Percentiles rank a stretch among this genome's conserved stretches.
Evolutionary conservation across 1,140 invertebrate species (phyloP).

Genomic region (Teleopsis dalmanni): DNA sequence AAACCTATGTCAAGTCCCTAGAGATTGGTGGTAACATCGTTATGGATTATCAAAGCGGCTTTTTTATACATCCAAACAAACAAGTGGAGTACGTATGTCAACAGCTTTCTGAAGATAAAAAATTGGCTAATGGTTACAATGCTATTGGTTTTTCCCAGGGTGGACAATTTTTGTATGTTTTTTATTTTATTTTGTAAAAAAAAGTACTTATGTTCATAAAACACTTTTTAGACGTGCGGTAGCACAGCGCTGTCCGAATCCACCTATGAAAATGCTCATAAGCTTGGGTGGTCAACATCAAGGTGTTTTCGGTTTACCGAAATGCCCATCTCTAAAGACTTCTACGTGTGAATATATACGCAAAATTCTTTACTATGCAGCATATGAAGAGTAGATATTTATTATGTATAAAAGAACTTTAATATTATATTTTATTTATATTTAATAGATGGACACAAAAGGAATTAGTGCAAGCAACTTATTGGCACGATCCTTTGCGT

Average conservation of each 20-base stretch:
- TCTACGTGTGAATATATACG: slow-evolving; percentile 70
- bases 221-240: slow-evolving; percentile 67
- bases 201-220: slow-evolving; percentile 36
- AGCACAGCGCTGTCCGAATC: slow-evolving; percentile 81
- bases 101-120: slow-evolving; percentile 61
- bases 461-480: slow-evolving; percentile 85
- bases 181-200: slow-evolving; percentile 17
- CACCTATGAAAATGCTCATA: slow-evolving; percentile 79
- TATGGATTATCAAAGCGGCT: slow-evolving; percentile 83
- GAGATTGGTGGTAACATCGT: slow-evolving; percentile 63
- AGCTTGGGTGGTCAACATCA: slow-evolving; percentile 96
- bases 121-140: slow-evolving; percentile 79
- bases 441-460: slow-evolving; percentile 63
- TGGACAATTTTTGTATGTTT: slow-evolving; percentile 85
- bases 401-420: neutral
- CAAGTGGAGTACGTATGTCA: slow-evolving; percentile 73
- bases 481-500: slow-evolving; percentile 95
- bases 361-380: slow-evolving; percentile 74
- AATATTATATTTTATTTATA: neutral
- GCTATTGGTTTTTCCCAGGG: slow-evolving; percentile 98
- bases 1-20: slow-evolving; percentile 78
- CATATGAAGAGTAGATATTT: slow-evolving; percentile 64
- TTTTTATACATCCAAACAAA: slow-evolving; percentile 64
- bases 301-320: slow-evolving; percentile 80
- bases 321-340: slow-evolving; percentile 59